Evolutionary conservation across 2,888 invertebrate species (phyloP).

Genomic region (Andrena trimmerana): DNA sequence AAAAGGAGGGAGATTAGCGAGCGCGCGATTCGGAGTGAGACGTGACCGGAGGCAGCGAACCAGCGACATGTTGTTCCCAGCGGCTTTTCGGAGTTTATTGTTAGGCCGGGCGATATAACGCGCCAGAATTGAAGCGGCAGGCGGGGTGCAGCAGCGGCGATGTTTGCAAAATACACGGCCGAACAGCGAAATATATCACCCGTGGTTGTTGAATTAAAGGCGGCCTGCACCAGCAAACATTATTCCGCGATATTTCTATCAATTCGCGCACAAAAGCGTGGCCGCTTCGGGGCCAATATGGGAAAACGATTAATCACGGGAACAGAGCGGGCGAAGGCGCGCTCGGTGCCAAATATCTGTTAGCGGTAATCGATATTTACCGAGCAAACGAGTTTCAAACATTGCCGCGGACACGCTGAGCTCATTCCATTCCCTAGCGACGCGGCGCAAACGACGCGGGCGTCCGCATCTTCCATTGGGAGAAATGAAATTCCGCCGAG

Average conservation of each 20-base stretch:
- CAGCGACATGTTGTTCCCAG: neutral
- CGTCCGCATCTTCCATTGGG: neutral
- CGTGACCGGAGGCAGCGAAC: neutral
- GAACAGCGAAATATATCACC: neutral
- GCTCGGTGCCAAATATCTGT: conserved; percentile 58
- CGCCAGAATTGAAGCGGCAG: neutral
- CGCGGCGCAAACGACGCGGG: neutral
- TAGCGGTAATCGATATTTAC: conserved; percentile 60
- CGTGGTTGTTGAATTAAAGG: conserved; percentile 20
- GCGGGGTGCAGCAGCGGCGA: neutral
- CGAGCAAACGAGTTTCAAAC: conserved; percentile 31
- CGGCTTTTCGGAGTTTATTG: neutral
- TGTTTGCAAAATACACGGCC: neutral
- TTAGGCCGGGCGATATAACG: neutral
- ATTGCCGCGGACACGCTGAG: conserved; percentile 1
- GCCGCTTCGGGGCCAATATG: conserved; percentile 41
- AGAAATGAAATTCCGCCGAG: neutral
- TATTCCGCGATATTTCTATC: conserved; percentile 51
- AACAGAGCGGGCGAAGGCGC: conserved; percentile 37
- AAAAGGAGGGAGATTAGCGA: neutral
- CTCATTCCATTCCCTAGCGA: neutral
- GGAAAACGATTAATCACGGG: conserved; percentile 59
- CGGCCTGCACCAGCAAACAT: neutral
- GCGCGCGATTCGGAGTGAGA: neutral
- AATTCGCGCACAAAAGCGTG: conserved; percentile 42